Evolutionary conservation across 2,888 invertebrate species (phyloP).

Genomic region (Diadegma fenestrale): DNA sequence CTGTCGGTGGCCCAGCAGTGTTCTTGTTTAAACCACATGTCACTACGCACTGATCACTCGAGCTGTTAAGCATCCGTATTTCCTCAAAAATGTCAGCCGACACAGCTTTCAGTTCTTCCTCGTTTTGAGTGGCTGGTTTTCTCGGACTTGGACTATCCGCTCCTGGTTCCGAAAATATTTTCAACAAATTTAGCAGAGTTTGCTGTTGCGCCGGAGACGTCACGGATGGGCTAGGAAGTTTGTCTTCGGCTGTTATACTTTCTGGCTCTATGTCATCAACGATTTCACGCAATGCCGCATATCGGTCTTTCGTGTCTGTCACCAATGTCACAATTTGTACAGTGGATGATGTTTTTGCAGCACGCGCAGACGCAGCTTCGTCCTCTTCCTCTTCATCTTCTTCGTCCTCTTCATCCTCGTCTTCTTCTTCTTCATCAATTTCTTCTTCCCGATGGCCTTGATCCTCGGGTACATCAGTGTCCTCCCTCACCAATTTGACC

Average conservation of each 20-base stretch:
- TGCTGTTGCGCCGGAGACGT: constrained; percentile 70
- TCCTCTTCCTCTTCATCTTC: constrained; percentile 73
- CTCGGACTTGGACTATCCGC: constrained; percentile 72
- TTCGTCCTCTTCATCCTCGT: constrained; percentile 67
- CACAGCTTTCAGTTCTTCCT: constrained; percentile 75
- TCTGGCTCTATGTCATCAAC: constrained; percentile 84
- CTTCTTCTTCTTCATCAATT: constrained; percentile 61
- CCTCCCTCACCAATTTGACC: constrained; percentile 36
- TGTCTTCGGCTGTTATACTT: constrained; percentile 66
- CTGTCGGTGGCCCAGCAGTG: constrained; percentile 26
- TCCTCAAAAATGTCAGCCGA: constrained; percentile 83
- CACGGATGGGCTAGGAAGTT: constrained; percentile 52
- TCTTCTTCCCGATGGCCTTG: constrained; percentile 54
- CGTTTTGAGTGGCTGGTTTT: constrained; percentile 71
- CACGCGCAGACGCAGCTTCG: constrained; percentile 69
- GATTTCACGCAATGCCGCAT: constrained; percentile 93
- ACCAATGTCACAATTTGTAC: constrained; percentile 83
- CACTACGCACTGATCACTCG: constrained; percentile 64
- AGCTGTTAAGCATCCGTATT: constrained; percentile 81
- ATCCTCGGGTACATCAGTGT: constrained; percentile 12
- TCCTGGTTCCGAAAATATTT: constrained; percentile 78
- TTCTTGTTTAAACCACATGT: constrained; percentile 45
- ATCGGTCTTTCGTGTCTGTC: constrained; percentile 89
- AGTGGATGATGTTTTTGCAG: constrained; percentile 80
- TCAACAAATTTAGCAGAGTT: constrained; percentile 77